Evolutionary conservation across 92 coral and sea anemone genomes (phyloP), one percentile per base, ranked within the genome.

Genomic region (Bergia sp.): DNA sequence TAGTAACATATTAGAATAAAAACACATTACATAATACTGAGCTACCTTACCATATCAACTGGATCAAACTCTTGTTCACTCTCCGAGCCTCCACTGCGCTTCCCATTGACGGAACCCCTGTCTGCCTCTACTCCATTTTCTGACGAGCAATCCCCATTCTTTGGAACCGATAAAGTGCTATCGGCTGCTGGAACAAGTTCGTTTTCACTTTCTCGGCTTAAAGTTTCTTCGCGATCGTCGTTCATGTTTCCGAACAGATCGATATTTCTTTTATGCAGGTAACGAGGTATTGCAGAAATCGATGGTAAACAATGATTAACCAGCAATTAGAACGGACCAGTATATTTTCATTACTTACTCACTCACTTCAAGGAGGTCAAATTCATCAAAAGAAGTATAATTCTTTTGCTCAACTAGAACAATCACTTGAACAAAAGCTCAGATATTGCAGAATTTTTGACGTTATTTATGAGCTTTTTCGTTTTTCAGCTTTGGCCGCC

Each of bases 71-170:
- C 96, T 87, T 64, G 91, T 4, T 86, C 94, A 41, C 82, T 82
- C 84, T 84, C 92, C 13, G 92, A 92, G 41, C 90, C 86, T 53
- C 92, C 50, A 57, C 95, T 93, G 9, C 91, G 95, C 21, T 38
- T 91, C 18, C 94, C 96, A 66, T 90, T 90, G 42, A 82, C 81
- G 0, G 93, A 86, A 37, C 65, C 90, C 39, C 95, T 76, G 44
- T 89, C 96, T 23, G 80, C 93, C 18, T 95, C 98, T 64, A 89
- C 85, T 79, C 98, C 98, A 94, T 79, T 94, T 73, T 95, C 98
- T 1, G 95, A 90, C 67, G 95, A 91, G 13, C 93, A 89, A 47
- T 91, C 88, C 0, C 91, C 91, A 91, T 91, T 94, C 47, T 92
- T 96, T 90, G 96, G 86, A n/a, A 88, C 92, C 36, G 92, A 89